These are phyloP conservation scores for Pempheris klunzingeri DNA, from an alignment of 2,797 vertebrate species.

Conservation along the genomic window DNA sequence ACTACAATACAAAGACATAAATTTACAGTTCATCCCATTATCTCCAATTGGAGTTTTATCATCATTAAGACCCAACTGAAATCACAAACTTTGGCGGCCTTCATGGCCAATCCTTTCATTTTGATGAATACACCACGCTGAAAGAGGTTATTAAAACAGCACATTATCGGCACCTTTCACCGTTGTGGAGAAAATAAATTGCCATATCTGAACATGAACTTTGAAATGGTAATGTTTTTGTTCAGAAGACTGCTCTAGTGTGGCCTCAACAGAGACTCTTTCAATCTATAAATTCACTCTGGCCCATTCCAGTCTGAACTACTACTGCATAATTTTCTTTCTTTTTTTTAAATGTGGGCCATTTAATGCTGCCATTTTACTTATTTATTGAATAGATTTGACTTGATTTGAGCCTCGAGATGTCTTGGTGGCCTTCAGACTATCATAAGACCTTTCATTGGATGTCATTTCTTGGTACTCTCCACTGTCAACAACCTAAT, in stretches of 20 bases:
- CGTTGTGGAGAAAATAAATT: slow-evolving; percentile 47
- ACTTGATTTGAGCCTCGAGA: too few species aligned
- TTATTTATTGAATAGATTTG: background rate
- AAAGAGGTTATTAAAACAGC: slow-evolving; percentile 57
- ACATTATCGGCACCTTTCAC: slow-evolving; percentile 59
- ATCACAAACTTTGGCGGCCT: slow-evolving; percentile 31
- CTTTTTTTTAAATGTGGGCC: background rate
- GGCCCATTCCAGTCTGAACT: slow-evolving; percentile 11
- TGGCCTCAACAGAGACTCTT: slow-evolving; percentile 48
- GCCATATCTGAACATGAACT: slow-evolving; percentile 48
- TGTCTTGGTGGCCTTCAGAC: background rate
- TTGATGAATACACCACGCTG: slow-evolving; percentile 36
- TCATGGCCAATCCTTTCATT: slow-evolving; percentile 54
- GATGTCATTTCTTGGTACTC: slow-evolving; percentile 22
- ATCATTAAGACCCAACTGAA: slow-evolving; percentile 22
- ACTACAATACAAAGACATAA: background rate
- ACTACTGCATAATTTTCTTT: background rate
- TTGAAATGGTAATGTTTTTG: slow-evolving; percentile 67
- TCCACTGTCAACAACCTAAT: slow-evolving; percentile 46
- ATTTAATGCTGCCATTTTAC: slow-evolving; percentile 7
- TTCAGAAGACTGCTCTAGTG: slow-evolving; percentile 15
- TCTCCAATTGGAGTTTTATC: slow-evolving; percentile 37
- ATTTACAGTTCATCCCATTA: slow-evolving; percentile 12
- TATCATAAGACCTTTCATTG: slow-evolving; percentile 33
- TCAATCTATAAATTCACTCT: slow-evolving; percentile 9